These are phyloP conservation scores for Chrysoperla carnea DNA, from an alignment of 1,140 invertebrate genomes.

Conservation along the genomic window DNA sequence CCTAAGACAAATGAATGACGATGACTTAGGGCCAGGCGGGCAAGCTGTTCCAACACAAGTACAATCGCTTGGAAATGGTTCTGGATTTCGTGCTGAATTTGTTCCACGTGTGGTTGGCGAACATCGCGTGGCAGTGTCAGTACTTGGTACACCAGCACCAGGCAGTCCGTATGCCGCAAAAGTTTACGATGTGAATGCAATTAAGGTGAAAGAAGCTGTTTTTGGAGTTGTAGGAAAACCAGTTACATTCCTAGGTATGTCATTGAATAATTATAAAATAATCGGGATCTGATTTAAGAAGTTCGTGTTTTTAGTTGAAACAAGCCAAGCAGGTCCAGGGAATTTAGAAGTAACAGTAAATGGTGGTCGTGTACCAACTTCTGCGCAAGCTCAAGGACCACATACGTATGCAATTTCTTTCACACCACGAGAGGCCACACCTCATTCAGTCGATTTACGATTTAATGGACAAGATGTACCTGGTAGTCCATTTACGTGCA, in stretches of 20 bases:
- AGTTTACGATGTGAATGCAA: conserved; percentile 87
- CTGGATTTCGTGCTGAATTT: conserved; percentile 71
- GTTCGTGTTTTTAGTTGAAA: conserved; percentile 58
- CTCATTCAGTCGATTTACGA: conserved; percentile 81
- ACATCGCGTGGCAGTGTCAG: conserved; percentile 72
- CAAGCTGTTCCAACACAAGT: conserved; percentile 75
- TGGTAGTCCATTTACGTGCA: conserved; percentile 45
- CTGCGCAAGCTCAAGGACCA: conserved; percentile 83
- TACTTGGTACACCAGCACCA: conserved; percentile 55
- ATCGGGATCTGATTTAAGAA: conserved; percentile 2
- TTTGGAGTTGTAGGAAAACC: conserved; percentile 82
- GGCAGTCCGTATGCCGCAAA: conserved; percentile 86
- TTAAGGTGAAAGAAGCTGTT: conserved; percentile 82
- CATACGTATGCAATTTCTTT: conserved; percentile 96
- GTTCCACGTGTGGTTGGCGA: conserved; percentile 74
- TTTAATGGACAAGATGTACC: conserved; percentile 95
- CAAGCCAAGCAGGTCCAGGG: conserved; percentile 87
- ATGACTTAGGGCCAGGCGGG: conserved; percentile 55
- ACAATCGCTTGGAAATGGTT: conserved; percentile 43
- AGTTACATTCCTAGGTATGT: conserved; percentile 82
- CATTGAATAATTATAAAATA: background rate
- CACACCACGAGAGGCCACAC: conserved; percentile 72
- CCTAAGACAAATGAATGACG: background rate
- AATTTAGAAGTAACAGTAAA: conserved; percentile 96
- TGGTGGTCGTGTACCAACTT: conserved; percentile 86